These are phyloP conservation scores for Drosophila rhopaloa DNA, from an alignment of 1,140 invertebrate genomes.

Conservation along the genomic window DNA sequence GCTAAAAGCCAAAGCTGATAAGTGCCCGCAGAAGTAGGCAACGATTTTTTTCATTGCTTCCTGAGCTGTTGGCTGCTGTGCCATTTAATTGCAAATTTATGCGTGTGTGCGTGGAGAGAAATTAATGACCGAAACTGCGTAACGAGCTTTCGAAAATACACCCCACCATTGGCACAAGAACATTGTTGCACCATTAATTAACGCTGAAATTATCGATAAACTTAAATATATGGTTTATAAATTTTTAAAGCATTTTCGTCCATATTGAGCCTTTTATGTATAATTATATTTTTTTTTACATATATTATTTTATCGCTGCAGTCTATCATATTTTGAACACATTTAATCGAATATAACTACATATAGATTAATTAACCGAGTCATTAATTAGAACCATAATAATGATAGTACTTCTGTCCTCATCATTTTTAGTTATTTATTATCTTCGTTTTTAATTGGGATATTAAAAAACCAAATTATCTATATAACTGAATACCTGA, in stretches of 20 bases:
- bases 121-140: conserved; percentile 43
- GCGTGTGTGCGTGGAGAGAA: conserved; percentile 7
- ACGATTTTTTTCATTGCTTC: conserved; percentile 49
- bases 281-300: not conserved
- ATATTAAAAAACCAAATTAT: too few relatives aligned
- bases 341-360: too few relatives aligned
- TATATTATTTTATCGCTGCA: too few relatives aligned
- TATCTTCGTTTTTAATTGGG: too few relatives aligned
- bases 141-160: conserved; percentile 21
- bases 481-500: too few relatives aligned
- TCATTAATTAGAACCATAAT: too few relatives aligned
- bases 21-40: conserved; percentile 71
- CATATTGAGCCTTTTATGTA: not conserved
- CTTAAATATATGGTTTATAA: conserved; percentile 1
- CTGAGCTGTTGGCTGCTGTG: conserved; percentile 18
- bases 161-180: conserved; percentile 11
- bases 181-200: conserved; percentile 39
- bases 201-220: conserved; percentile 33
- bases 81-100: conserved; percentile 59
- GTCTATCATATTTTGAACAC: too few relatives aligned
- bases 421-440: too few relatives aligned
- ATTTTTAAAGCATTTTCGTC: conserved; percentile 1
- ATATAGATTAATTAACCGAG: too few relatives aligned
- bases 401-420: too few relatives aligned
- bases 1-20: conserved; percentile 41